These are phyloP conservation scores for Drosophila subobscura DNA, from an alignment of 1,140 invertebrate genomes.

Conservation along the genomic window DNA sequence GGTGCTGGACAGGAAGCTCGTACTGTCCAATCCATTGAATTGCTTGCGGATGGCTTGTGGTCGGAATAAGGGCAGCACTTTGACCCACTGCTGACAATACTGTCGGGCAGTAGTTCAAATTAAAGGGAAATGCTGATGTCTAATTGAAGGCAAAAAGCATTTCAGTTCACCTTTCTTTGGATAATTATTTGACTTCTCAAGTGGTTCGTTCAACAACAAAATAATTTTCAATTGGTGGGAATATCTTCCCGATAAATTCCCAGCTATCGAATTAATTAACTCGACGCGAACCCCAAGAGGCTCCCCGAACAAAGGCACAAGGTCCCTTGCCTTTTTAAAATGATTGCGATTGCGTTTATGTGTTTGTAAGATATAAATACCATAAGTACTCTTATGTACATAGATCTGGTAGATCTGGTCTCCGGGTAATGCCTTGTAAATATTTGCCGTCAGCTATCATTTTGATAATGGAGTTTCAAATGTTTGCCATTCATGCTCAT, in stretches of 20 bases:
- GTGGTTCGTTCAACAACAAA: neutral
- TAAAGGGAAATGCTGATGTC: no score
- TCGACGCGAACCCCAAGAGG: constrained; percentile 29
- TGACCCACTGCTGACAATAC: constrained; percentile 51
- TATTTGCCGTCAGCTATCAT: constrained; percentile 64
- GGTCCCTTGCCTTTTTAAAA: constrained; percentile 15
- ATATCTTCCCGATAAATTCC: no score
- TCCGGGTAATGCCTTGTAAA: constrained; percentile 29
- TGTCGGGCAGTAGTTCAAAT: neutral
- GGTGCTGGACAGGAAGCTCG: neutral
- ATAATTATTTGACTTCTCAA: no score
- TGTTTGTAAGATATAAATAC: constrained; percentile 2
- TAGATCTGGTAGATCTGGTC: constrained; percentile 13
- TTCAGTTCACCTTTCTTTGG: constrained; percentile 2
- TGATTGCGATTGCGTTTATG: neutral
- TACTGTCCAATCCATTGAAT: constrained; percentile 17
- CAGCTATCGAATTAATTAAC: constrained; percentile 60
- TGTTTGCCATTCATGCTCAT: constrained; percentile 58
- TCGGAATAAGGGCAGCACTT: constrained; percentile 55
- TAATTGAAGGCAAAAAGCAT: neutral
- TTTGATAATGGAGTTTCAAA: constrained; percentile 66
- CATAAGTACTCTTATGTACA: no score
- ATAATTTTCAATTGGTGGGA: neutral
- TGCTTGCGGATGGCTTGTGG: constrained; percentile 45
- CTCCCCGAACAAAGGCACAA: constrained; percentile 18